Evolutionary conservation across 2,113 vertebrate species (phyloP), one percentile per base, ranked within the genome.

Genomic region (Helogale parvula): DNA sequence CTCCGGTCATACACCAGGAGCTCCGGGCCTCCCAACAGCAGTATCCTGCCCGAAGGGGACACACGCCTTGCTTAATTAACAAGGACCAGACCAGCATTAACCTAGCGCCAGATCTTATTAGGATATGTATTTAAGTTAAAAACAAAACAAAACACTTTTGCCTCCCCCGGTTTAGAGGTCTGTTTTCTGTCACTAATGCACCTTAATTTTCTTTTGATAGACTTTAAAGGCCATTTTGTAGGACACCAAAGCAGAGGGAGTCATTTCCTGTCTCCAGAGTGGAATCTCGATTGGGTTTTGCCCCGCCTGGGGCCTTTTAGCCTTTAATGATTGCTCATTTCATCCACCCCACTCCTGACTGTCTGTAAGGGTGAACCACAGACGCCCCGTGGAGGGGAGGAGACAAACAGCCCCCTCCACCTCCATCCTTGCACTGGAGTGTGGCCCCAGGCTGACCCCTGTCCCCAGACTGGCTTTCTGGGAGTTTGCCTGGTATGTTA

Each of bases 191-290:
- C 90, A 92, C 47, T 66, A 65, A 65, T 54, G 16, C 27, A 47
- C 47, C 63, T 92, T 84, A n/a, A 35, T 92, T 85, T 91, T 45
- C 83, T 90, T 92, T 71, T 50, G 77, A 90, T 86, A 7, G 23
- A 86, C 79, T 82, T 90, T 69, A 72, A 76, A 95, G 85, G 77
- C n/a, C 47, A 86, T 93, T 82, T 45, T 41, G 72, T 91, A 68
- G 74, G 72, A 84, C 14, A 45, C 27, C 13, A 4, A 19, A 74
- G 52, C 1, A 50, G 17, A 3, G 12, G 82, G 57, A 87, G 80
- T 35, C 50, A 60, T 65, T 29, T 52, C 29, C 57, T 33, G 82
- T 68, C 63, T 77, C 7, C 60, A 35, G 16, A 85, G 50, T 7
- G n/a, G 25, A 57, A 19, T 25, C 54, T 13, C 16, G 63, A 52